Evolutionary conservation across 2,113 vertebrate species (phyloP).

Genomic region (Thomomys bottae): DNA sequence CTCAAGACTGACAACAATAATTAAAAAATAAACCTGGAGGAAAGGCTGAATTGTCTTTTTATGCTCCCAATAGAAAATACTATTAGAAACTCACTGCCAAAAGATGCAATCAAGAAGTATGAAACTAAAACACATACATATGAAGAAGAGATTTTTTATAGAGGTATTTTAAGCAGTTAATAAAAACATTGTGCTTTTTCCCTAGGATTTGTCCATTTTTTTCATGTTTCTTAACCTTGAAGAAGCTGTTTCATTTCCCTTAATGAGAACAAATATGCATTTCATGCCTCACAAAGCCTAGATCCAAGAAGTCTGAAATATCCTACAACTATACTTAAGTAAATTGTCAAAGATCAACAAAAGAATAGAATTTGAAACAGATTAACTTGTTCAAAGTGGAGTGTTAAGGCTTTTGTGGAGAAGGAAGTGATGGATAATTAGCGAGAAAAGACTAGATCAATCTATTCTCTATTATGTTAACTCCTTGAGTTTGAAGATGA

Average conservation of each 20-base stretch:
- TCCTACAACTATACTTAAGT: background rate
- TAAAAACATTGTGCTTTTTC: background rate
- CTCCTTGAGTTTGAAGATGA: background rate
- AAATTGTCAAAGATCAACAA: background rate
- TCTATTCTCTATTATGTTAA: background rate
- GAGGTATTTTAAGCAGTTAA: background rate
- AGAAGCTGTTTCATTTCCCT: background rate
- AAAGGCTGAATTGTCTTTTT: background rate
- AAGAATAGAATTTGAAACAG: constrained; percentile 19
- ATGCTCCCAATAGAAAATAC: constrained; percentile 14
- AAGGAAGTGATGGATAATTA: background rate
- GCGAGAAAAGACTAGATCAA: background rate
- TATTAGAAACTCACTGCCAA: constrained; percentile 6
- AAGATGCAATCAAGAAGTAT: background rate
- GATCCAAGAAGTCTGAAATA: constrained; percentile 42
- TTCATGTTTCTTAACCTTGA: background rate
- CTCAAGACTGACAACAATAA: background rate
- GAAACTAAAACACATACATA: background rate
- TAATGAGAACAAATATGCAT: background rate
- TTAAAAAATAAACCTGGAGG: background rate
- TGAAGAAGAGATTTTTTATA: background rate
- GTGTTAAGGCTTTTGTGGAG: background rate
- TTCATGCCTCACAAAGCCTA: background rate
- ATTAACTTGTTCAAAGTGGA: background rate
- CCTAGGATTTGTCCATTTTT: background rate